Evolutionary conservation across 2,113 vertebrate genomes (phyloP).

Genomic region (Calidris pugnax): DNA sequence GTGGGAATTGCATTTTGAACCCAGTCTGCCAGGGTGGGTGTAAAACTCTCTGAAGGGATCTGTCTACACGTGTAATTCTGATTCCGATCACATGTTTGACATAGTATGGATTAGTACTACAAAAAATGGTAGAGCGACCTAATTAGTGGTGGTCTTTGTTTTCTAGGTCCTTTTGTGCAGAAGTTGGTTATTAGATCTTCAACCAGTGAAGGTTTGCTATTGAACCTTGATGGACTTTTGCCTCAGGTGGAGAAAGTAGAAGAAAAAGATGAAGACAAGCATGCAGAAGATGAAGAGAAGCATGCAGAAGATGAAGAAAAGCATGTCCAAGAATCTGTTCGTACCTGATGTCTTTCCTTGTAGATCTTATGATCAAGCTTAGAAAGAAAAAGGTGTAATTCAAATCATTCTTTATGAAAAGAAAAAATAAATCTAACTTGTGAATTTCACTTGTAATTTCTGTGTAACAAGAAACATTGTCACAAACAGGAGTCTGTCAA

Average conservation of each 20-base stretch:
- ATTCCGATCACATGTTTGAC: no score
- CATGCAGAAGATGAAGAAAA: neutral
- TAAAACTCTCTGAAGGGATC: neutral
- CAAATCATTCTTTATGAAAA: neutral
- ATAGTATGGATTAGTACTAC: no score
- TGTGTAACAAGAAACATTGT: neutral
- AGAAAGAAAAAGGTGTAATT: neutral
- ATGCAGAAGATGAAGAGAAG: neutral
- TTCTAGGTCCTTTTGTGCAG: conserved; percentile 83
- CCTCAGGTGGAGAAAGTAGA: conserved; percentile 44
- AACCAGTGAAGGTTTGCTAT: conserved; percentile 85
- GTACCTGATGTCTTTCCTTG: neutral
- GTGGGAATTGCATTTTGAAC: neutral
- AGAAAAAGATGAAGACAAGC: neutral
- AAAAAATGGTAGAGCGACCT: neutral
- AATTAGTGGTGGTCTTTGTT: neutral
- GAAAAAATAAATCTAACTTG: neutral
- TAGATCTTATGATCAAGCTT: neutral
- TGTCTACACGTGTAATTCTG: neutral
- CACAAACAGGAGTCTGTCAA: neutral
- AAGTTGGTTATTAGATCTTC: conserved; percentile 78
- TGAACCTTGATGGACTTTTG: conserved; percentile 76
- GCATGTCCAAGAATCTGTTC: neutral
- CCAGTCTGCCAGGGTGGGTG: fast-evolving
- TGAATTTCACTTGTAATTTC: neutral